Conservation (phyloP, 2,888 invertebrate genomes). For the Drosophila peninsularis region DNA sequence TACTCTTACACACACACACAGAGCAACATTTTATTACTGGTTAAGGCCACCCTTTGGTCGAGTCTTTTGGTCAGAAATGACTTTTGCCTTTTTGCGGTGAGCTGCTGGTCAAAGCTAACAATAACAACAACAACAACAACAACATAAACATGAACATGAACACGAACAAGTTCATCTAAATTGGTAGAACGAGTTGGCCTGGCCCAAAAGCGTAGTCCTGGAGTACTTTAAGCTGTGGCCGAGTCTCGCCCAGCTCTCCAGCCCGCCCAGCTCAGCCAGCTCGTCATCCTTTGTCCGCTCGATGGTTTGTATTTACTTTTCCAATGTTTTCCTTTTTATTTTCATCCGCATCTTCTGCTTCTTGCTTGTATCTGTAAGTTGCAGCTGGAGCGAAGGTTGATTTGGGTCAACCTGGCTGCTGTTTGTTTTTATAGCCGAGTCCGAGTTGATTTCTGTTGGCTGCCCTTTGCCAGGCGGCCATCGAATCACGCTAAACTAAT, state of each 20-base stretch:
- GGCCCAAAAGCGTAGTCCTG: slow-evolving; percentile 33
- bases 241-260: not conserved
- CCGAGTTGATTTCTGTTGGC: slow-evolving; percentile 49
- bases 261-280: not conserved
- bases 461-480: slow-evolving; percentile 23
- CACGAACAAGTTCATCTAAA: slow-evolving; percentile 77
- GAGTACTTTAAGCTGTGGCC: slow-evolving; percentile 52
- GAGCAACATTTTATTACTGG: slow-evolving; percentile 17
- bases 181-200: slow-evolving; percentile 65
- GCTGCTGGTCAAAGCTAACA: slow-evolving; percentile 63
- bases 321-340: slow-evolving; percentile 31
- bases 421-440: slow-evolving; percentile 52
- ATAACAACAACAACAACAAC: slow-evolving; percentile 34
- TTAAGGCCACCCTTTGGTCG: slow-evolving; percentile 27
- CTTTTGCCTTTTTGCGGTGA: slow-evolving; percentile 78
- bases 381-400: slow-evolving; percentile 62
- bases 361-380: slow-evolving; percentile 51
- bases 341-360: not conserved
- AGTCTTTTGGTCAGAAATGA: slow-evolving; percentile 55
- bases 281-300: slow-evolving; percentile 1
- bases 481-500: slow-evolving; percentile 70
- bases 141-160: slow-evolving; percentile 49
- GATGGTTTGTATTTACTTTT: slow-evolving; percentile 58
- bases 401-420: slow-evolving; percentile 73
- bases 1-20: not conserved